Base-by-base conservation (phyloP, 2,797 vertebrate species). In the Sebastiscus tertius region DNA sequence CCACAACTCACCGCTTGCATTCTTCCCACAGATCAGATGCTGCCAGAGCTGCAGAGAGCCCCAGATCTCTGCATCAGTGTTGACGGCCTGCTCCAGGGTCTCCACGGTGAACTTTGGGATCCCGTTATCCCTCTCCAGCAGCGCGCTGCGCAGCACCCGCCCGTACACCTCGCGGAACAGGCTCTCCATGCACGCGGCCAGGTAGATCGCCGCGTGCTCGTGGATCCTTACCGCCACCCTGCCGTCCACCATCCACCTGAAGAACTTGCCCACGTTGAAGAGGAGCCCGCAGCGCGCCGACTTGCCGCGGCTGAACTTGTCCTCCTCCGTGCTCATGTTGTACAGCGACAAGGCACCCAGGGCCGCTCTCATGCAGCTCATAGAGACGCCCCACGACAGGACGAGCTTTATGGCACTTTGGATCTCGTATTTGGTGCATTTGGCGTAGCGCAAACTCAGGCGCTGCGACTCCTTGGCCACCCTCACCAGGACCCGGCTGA, bases 241-340 rank as follows among this genome's bases (percentile, higher is more conserved):
- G 93, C 97, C 96, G 90, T 99, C 98, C 82, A 98, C 97, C 98
- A 99, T 99, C 98, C 98, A 99, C 93, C 97, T 96, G 95, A 98
- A 99, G 96, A 99, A 98, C 92, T 95, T 96, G 66, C 98, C 98
- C 92, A 99, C 97, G 68, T 96, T 97, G 92, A 98, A 97, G 85
- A 95, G 93, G 86, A 99, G 97, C 79, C 97, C 97, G 93, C 98
- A 99, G 61, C 98, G 96, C 62, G 89, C 94, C 14, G 98, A 97
- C 93, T 99, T 99, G 65, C 98, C 97, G 39, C 97, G 96, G 94
- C 97, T 95, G 93, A 98, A 97, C 94, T 97, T 97, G 92, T 98
- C 97, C 84, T 98, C 97, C 76, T 97, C 97, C 16, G 97, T 97
- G 89, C 97, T 96, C 98, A 99, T 98, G 93, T 97, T 98, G 95